A percentile compares a stretch with the other conserved stretches of the same genome.
Evolutionary conservation across 2,888 invertebrate genomes (phyloP).

Genomic region (Idaea dimidiata): DNA sequence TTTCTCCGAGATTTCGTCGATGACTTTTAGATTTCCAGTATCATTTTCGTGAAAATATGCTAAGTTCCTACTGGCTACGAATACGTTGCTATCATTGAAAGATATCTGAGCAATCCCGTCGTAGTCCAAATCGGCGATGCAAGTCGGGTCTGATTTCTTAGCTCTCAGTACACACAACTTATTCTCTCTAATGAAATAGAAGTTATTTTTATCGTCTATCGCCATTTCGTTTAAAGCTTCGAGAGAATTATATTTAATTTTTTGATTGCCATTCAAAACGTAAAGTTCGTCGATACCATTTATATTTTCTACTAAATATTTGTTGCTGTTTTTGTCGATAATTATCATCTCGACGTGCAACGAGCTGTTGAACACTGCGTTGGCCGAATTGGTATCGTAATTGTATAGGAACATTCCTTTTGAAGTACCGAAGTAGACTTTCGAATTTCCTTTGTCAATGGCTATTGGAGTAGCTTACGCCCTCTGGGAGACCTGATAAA

Average conservation of each 20-base stretch:
- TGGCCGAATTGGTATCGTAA: conserved; percentile 50
- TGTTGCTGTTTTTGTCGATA: conserved; percentile 63
- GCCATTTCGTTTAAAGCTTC: conserved; percentile 60
- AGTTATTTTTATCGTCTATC: conserved; percentile 61
- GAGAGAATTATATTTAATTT: conserved; percentile 49
- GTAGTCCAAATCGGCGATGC: conserved; percentile 52
- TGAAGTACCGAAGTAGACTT: conserved; percentile 65
- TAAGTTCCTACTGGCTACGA: conserved; percentile 56
- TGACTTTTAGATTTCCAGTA: conserved; percentile 46
- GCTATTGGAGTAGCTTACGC: conserved; percentile 64
- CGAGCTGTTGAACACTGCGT: conserved; percentile 41
- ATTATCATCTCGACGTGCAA: conserved; percentile 59
- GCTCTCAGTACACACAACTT: conserved; percentile 55
- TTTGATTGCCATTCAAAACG: conserved; percentile 51
- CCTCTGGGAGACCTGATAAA: conserved; percentile 56
- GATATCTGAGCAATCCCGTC: conserved; percentile 62
- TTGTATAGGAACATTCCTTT: conserved; percentile 58
- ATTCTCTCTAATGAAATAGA: conserved; percentile 59
- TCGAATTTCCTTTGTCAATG: conserved; percentile 50
- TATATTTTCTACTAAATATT: conserved; percentile 56
- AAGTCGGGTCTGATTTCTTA: conserved; percentile 41
- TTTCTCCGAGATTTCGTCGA: conserved; percentile 50
- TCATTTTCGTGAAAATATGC: conserved; percentile 60
- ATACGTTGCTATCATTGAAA: conserved; percentile 52
- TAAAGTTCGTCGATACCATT: conserved; percentile 62